Evolutionary conservation across 2,888 invertebrate genomes (phyloP).

Genomic region (Cataglyphis livida): DNA sequence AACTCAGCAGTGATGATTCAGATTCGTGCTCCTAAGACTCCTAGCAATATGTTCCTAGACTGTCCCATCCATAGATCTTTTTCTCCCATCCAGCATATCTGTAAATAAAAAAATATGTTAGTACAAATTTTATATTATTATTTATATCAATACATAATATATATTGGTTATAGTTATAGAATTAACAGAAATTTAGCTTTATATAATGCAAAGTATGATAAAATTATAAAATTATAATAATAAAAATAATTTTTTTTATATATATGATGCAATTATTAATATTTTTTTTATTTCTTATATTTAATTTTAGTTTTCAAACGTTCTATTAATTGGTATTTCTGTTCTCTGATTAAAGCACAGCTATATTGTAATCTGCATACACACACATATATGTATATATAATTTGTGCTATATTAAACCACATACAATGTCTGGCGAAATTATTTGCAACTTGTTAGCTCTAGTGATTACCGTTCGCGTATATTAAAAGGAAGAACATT

Average conservation of each 20-base stretch:
- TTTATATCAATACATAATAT: neutral
- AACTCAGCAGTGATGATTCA: neutral
- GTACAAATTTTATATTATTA: slow-evolving; percentile 9
- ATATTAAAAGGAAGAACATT: slow-evolving; percentile 10
- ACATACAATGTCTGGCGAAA: slow-evolving; percentile 22
- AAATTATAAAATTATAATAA: neutral
- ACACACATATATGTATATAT: neutral
- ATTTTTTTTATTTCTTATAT: neutral
- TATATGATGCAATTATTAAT: no score
- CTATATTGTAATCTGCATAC: neutral
- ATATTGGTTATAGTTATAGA: neutral
- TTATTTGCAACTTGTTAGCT: slow-evolving; percentile 31
- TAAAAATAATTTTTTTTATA: neutral
- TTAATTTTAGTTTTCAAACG: neutral
- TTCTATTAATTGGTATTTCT: slow-evolving; percentile 19
- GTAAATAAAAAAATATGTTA: neutral
- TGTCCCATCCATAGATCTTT: neutral
- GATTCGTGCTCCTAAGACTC: neutral
- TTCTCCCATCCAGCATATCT: neutral
- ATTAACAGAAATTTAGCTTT: neutral
- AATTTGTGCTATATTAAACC: slow-evolving; percentile 21
- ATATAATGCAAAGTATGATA: neutral
- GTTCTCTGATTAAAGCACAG: slow-evolving; percentile 20
- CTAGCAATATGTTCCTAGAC: neutral
- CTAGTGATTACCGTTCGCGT: neutral